Evolutionary conservation across 2,888 invertebrate species (phyloP).

Genomic region (Limnephilus marmoratus): DNA sequence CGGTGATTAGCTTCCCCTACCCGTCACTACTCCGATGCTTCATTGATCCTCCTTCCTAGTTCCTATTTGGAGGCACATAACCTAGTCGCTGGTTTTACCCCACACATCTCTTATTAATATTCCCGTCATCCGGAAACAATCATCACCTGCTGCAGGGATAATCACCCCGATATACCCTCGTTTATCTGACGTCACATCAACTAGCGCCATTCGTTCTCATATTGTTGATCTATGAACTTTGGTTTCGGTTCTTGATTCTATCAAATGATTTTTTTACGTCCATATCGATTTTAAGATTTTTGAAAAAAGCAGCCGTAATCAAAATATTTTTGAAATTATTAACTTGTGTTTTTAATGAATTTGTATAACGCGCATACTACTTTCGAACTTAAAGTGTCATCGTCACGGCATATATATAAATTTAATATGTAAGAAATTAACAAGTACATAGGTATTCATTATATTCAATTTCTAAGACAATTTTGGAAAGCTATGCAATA

Average conservation of each 20-base stretch:
- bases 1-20: conserved; percentile 3
- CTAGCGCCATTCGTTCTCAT: not conserved
- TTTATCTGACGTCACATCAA: not conserved
- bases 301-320: no score
- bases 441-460: no score
- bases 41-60: not conserved
- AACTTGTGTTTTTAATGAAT: no score
- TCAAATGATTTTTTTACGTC: not conserved
- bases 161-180: not conserved
- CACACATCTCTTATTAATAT: conserved; percentile 55
- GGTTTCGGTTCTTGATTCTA: not conserved
- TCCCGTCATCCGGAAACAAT: conserved; percentile 63
- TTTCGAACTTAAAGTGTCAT: no score
- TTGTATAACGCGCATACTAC: no score
- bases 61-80: not conserved
- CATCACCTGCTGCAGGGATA: conserved; percentile 55
- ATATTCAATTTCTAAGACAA: no score
- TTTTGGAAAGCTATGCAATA: no score
- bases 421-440: no score
- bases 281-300: not conserved
- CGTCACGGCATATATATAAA: no score
- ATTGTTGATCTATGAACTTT: not conserved
- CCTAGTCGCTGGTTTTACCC: not conserved
- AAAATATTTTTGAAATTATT: no score
- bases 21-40: not conserved